A percentile compares a stretch with the other conserved stretches of the same genome.
Evolutionary conservation across 1,140 invertebrate genomes (phyloP).

Genomic region (Temnothorax nylanderi): DNA sequence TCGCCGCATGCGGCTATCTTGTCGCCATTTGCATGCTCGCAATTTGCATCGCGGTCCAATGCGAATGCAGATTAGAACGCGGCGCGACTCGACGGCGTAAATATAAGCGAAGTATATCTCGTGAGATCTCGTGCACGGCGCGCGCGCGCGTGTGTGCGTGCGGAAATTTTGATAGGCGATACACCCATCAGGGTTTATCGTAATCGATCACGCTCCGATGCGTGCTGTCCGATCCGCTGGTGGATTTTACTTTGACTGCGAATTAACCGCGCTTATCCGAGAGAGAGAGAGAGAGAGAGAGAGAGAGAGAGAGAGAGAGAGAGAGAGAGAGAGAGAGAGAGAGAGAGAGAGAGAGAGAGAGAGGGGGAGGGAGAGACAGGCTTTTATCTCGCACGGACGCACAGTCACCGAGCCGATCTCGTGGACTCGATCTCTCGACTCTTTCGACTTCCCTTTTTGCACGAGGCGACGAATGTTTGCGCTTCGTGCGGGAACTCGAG

Average conservation of each 20-base stretch:
- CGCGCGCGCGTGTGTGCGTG: background rate
- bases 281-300: too few relatives aligned
- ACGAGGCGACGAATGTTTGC: conserved; percentile 37
- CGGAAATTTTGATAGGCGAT: conserved; percentile 14
- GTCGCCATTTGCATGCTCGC: conserved; percentile 67
- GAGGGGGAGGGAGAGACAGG: background rate
- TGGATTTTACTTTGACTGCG: background rate
- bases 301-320: too few relatives aligned
- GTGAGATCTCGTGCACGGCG: background rate
- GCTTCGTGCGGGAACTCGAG: conserved; percentile 26
- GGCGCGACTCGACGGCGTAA: background rate
- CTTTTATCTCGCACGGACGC: background rate
- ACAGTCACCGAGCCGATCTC: conserved; percentile 1
- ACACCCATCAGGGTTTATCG: background rate
- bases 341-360: too few relatives aligned
- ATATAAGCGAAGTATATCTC: conserved; percentile 45
- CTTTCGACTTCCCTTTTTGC: conserved; percentile 19
- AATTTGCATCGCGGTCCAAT: conserved; percentile 66
- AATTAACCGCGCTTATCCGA: background rate
- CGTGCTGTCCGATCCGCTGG: background rate
- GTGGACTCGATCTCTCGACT: background rate
- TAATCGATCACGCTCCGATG: conserved; percentile 9
- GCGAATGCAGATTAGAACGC: conserved; percentile 60
- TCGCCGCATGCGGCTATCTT: conserved; percentile 42
- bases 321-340: too few relatives aligned